Evolutionary conservation across 37 sponge, comb jelly and placozoan species (phyloP), one percentile per base, ranked within the genome.

Genomic region (Amphimedon queenslandica): DNA sequence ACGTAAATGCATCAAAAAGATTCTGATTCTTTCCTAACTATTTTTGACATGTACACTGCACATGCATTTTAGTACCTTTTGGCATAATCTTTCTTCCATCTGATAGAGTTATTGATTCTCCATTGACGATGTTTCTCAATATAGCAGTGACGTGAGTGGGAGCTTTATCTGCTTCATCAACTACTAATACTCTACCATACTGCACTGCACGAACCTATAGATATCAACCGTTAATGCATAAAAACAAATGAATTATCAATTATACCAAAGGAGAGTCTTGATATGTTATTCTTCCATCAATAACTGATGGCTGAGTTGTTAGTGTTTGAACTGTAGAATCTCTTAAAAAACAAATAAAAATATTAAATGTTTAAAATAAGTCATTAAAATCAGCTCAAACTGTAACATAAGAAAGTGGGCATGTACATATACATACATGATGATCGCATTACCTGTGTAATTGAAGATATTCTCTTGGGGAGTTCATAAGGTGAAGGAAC

Each of bases 111-210:
- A 95, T 85, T 20, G 84, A 84, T 18, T 92, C 82, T 25, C 85
- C 79, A 51, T 88, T 89, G 23, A 95, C 74, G 37, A 95, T 81
- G 55, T 88, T 83, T 60, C 87, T 87, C 40, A 95, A 86, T 23
- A 91, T 80, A 58, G 85, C 83, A 16, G 96, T 90, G 28, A 95
- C 96, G 69, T 90, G 88, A 13, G 89, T 90, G 33, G 96, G 96
- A 28, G 96, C 96, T 71, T 95, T 95, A 71, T 95, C 96, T 28
- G 92, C 96, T 55, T 95, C 96, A 69, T 95, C 96, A 25, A 95
- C 89, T 29, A 95, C 89, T 47, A 95, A 81, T 28, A 91, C 89
- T 39, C 73, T 77, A 1, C 92, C 92, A 34, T 77, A 63, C 71
- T 73, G 74, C 53, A 91, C 83, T 6, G 96, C 96, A 27, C 80